Conservation (phyloP, 2,113 vertebrate genomes). For the Zosterops hypoxanthus region DNA sequence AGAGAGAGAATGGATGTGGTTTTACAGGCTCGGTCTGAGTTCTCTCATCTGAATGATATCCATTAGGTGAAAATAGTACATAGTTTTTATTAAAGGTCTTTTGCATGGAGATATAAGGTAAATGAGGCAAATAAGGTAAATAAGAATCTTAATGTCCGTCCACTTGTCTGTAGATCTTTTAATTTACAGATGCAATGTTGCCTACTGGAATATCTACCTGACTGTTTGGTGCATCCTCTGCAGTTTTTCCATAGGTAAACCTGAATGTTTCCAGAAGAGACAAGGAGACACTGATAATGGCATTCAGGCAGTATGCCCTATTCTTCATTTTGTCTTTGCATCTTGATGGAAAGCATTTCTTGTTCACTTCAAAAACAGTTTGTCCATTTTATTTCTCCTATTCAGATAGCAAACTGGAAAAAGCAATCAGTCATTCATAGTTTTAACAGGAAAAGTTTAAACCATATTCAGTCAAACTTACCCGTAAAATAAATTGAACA, state of each 20-base stretch:
- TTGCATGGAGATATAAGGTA: neutral
- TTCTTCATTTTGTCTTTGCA: neutral
- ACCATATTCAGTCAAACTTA: neutral
- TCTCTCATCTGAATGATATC: neutral
- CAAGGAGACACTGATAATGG: neutral
- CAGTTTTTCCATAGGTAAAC: neutral
- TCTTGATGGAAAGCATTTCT: neutral
- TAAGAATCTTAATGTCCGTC: neutral
- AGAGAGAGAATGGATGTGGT: neutral
- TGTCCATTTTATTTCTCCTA: neutral
- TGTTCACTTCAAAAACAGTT: neutral
- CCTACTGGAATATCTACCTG: neutral
- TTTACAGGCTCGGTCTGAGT: neutral
- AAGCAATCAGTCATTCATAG: neutral
- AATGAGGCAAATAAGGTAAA: neutral
- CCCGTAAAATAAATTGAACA: neutral
- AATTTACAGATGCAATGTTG: neutral
- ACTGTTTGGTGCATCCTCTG: neutral
- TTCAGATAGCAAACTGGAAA: neutral
- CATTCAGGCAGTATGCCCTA: neutral
- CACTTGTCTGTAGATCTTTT: neutral
- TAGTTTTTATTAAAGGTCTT: neutral
- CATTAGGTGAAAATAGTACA: neutral
- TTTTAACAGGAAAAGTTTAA: neutral
- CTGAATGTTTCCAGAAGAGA: neutral